Conservation (phyloP, 1,140 invertebrate species). For the Triops longicaudatus region DNA sequence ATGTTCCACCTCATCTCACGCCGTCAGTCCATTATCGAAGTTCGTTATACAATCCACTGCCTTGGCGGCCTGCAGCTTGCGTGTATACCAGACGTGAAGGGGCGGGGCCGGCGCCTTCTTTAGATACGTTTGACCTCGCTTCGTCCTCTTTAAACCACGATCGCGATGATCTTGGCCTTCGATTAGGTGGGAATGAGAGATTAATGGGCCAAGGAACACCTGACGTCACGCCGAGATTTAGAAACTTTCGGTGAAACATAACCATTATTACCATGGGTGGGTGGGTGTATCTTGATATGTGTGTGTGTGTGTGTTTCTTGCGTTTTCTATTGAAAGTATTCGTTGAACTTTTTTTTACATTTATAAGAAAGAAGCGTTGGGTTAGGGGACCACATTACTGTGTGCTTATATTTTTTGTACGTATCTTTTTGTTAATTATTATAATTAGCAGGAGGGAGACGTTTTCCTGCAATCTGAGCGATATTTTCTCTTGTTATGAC, state of each 20-base stretch:
- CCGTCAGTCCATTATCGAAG: background rate
- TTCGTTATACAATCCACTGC: slow-evolving; percentile 1
- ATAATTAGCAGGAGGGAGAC: background rate
- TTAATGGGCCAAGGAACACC: background rate
- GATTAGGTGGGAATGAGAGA: background rate
- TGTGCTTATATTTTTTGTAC: background rate
- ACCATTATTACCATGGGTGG: too few relatives aligned
- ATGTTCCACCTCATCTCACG: slow-evolving; percentile 5
- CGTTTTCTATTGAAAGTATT: slow-evolving; percentile 5
- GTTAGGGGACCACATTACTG: slow-evolving; percentile 8
- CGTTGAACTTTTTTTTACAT: background rate
- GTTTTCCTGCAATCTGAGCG: background rate
- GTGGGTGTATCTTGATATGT: background rate
- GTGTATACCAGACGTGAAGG: background rate
- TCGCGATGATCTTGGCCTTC: background rate
- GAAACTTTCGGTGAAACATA: background rate
- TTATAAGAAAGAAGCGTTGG: background rate
- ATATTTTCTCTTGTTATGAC: background rate
- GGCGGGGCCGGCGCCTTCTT: background rate
- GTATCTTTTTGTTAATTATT: background rate
- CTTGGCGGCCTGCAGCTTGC: background rate
- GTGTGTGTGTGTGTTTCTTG: background rate
- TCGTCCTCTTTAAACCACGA: background rate
- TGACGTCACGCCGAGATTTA: background rate
- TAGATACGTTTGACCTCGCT: background rate